phyloP scores from a whole-genome alignment of 2,888 invertebrate species.

The Synergus japonicus region DNA sequence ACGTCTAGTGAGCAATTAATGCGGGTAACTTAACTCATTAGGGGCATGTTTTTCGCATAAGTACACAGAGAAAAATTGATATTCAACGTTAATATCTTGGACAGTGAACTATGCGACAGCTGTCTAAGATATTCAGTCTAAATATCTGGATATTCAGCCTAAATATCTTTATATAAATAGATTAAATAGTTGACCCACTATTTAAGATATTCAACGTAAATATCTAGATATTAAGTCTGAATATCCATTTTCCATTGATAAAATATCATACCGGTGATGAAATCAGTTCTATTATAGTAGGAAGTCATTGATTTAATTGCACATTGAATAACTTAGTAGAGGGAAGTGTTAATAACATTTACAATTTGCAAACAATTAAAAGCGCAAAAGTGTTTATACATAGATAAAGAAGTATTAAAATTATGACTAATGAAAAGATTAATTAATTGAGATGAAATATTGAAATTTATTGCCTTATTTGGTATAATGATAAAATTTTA shows the following conservation, averaged over 20 bases:
- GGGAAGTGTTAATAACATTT: background rate
- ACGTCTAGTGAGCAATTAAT: conserved; percentile 22
- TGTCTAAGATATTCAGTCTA: too few species aligned
- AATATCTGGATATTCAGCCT: too few species aligned
- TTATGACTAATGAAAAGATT: background rate
- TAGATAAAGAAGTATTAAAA: background rate
- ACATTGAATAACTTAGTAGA: background rate
- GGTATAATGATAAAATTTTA: too few species aligned
- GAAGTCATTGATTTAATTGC: background rate
- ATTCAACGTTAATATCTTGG: too few species aligned
- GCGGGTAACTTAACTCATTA: conserved; percentile 10
- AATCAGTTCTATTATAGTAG: background rate
- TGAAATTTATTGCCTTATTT: too few species aligned
- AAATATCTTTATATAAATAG: too few species aligned
- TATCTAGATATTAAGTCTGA: too few species aligned
- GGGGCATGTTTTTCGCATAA: background rate
- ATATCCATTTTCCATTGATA: background rate
- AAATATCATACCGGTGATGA: background rate
- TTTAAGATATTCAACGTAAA: too few species aligned
- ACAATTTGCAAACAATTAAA: background rate
- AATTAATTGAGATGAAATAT: too few species aligned
- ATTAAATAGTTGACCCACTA: too few species aligned
- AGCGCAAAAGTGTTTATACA: background rate
- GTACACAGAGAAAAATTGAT: too few species aligned
- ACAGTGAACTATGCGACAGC: too few species aligned